Evolutionary conservation across 2,888 invertebrate species (phyloP), one percentile per base, ranked within the genome.

Genomic region (Zele albiditarsus): DNA sequence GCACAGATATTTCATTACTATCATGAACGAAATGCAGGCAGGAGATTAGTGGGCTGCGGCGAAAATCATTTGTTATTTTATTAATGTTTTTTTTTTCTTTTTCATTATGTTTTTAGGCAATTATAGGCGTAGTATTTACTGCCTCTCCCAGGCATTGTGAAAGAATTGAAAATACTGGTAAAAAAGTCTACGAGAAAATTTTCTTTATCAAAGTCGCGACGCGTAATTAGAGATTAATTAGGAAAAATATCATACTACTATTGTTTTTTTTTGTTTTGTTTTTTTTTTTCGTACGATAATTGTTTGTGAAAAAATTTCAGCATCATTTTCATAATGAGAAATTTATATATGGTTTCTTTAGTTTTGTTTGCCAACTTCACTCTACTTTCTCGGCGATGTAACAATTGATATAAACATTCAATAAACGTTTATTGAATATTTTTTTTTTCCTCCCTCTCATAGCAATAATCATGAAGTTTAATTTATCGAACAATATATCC

Each of bases 111-210:
- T 62, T 63, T 63, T 81, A 81, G 78, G 79, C 75, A 82, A 82
- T 77, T 71, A 8, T 67, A 57, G 66, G 80, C 80, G 78, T 80
- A 78, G 78, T 80, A 78, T 65, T n/a, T 77, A 77, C 77, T 60
- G 69, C 70, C 42, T 68, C 58, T 28, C 74, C 53, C 28, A 79
- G 77, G 73, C 72, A 58, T 75, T 76, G 74, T 73, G 66, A 70
- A 69, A 70, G 57, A 27, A 78, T 77, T 77, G 75, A 76, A 78
- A 78, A 79, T 73, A 65, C 75, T 58, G 62, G 77, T 80, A 79
- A 77, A 82, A 84, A 84, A 82, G 81, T 80, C 82, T 81, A 82
- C 80, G 81, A 80, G 76, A 81, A 79, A 79, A 74, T 76, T 71
- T 71, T 76, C 70, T 77, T 79, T 82, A 80, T 81, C 78, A 82